phyloP scores from a whole-genome alignment of 1,140 invertebrate genomes.

The Arctopsyche grandis region DNA sequence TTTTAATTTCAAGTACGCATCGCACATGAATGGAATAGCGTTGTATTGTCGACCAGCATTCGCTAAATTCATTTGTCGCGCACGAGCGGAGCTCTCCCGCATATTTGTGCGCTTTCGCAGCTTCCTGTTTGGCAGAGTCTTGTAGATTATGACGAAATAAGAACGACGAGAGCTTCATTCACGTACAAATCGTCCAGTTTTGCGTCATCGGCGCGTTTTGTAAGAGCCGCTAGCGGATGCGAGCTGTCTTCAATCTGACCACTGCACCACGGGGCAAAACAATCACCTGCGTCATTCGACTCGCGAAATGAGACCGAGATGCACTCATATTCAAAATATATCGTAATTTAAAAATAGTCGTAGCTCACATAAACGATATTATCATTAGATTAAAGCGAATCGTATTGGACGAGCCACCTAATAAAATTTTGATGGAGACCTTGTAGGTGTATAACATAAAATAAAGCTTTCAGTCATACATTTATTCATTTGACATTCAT shows the following conservation, averaged over 20 bases:
- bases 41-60: neutral
- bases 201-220: conserved; percentile 10
- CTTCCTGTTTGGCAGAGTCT: conserved; percentile 17
- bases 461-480: too few species aligned
- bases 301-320: neutral
- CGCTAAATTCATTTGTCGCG: neutral
- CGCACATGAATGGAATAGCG: too few species aligned
- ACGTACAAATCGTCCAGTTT: conserved; percentile 15
- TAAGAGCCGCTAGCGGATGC: neutral
- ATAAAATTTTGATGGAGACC: too few species aligned
- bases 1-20: too few species aligned
- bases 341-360: too few species aligned
- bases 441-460: too few species aligned
- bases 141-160: neutral
- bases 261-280: neutral
- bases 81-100: neutral
- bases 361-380: too few species aligned
- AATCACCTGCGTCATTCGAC: neutral
- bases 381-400: too few species aligned
- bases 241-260: neutral
- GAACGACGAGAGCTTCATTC: conserved; percentile 8
- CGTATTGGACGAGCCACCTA: too few species aligned
- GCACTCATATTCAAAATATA: too few species aligned
- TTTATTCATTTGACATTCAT: conserved; percentile 3
- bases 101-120: neutral